phyloP scores from a whole-genome alignment of 2,113 vertebrate species.

The Lepus europaeus region DNA sequence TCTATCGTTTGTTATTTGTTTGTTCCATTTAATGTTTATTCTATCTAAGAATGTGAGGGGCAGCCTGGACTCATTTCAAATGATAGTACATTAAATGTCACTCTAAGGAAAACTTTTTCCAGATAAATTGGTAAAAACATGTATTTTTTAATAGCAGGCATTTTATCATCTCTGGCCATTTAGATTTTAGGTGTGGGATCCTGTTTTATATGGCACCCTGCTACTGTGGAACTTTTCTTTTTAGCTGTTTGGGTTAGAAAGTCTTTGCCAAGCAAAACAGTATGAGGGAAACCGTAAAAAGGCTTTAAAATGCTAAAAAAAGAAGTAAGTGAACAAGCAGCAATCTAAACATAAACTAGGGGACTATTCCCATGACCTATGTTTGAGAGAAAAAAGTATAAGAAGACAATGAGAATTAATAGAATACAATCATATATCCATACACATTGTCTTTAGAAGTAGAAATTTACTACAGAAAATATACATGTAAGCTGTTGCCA shows the following conservation, averaged over 20 bases:
- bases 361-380: conserved; percentile 85
- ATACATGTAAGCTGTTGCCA: conserved; percentile 30
- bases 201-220: conserved; percentile 89
- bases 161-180: conserved; percentile 86
- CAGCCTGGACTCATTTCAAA: conserved; percentile 77
- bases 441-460: conserved; percentile 51
- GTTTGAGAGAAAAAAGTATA: conserved; percentile 67
- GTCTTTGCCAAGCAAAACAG: conserved; percentile 86
- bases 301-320: conserved; percentile 85
- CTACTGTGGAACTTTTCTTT: conserved; percentile 85
- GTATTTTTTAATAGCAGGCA: conserved; percentile 80
- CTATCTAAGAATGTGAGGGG: conserved; percentile 49
- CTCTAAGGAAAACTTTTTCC: conserved; percentile 80
- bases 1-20: conserved; percentile 33
- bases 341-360: conserved; percentile 84
- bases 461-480: conserved; percentile 57
- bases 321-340: conserved; percentile 84
- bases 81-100: conserved; percentile 77
- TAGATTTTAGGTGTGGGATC: conserved; percentile 86
- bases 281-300: conserved; percentile 86
- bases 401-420: conserved; percentile 65
- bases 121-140: conserved; percentile 81
- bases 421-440: conserved; percentile 48
- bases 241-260: conserved; percentile 80
- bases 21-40: conserved; percentile 52